Percentiles rank a stretch among this genome's conserved stretches.
These are phyloP conservation scores for Hedya salicella DNA, from an alignment of 2,888 invertebrate species.

Conservation along the genomic window DNA sequence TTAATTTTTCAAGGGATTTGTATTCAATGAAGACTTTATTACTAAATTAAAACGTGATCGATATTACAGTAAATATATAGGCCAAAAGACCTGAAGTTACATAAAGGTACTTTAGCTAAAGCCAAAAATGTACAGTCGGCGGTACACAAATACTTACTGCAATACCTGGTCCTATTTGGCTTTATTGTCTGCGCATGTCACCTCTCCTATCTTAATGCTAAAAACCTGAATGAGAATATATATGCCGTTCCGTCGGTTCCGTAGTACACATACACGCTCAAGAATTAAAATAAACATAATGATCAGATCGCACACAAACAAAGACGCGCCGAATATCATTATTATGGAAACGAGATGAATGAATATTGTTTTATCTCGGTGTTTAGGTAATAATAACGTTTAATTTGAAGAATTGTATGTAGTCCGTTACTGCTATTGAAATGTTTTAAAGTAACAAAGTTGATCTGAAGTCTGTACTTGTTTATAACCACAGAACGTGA, in stretches of 20 bases:
- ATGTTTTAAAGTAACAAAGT: background rate
- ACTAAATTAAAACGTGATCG: no score
- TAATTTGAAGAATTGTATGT: conserved; percentile 20
- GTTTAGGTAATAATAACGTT: conserved; percentile 25
- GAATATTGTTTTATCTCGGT: conserved; percentile 57
- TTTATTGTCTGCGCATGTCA: conserved; percentile 24
- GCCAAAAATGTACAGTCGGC: no score
- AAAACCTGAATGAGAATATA: conserved; percentile 40
- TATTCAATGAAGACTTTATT: background rate
- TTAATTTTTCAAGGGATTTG: background rate
- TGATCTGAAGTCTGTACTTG: background rate
- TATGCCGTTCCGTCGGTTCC: conserved; percentile 18
- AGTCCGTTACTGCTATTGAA: conserved; percentile 20
- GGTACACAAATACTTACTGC: background rate
- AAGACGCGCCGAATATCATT: conserved; percentile 56
- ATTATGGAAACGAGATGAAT: conserved; percentile 63
- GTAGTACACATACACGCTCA: conserved; percentile 36
- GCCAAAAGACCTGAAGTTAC: no score
- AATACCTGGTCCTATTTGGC: conserved; percentile 10
- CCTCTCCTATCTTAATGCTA: conserved; percentile 36
- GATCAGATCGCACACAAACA: conserved; percentile 55
- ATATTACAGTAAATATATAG: background rate
- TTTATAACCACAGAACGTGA: background rate
- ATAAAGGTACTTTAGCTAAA: no score
- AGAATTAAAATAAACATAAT: conserved; percentile 55